A percentile compares a stretch with the other conserved stretches of the same genome.
Evolutionary conservation across 2,113 vertebrate species (phyloP).

Genomic region (Maylandia zebra): DNA sequence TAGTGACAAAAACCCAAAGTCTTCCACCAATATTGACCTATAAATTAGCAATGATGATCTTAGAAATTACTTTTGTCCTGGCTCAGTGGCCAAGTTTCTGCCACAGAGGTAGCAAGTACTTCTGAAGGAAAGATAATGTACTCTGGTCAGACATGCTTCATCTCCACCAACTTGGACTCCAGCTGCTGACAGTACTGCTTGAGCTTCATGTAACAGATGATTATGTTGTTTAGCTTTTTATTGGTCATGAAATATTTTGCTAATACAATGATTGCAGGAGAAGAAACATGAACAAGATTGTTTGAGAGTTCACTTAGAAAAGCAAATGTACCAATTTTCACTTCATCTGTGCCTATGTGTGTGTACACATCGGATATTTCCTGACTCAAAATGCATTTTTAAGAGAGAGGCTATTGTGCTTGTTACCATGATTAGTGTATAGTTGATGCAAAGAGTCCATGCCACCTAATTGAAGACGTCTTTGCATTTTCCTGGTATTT

Average conservation of each 20-base stretch:
- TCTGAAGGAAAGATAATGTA: not conserved
- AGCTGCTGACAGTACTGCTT: not conserved
- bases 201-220: not conserved
- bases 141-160: not conserved
- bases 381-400: not conserved
- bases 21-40: not conserved
- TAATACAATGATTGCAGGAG: not conserved
- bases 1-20: not conserved
- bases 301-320: not conserved
- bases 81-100: not conserved
- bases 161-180: not conserved
- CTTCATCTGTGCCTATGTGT: accelerated
- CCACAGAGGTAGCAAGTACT: not conserved
- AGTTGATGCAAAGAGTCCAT: not conserved
- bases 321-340: not conserved
- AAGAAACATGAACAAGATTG: not conserved
- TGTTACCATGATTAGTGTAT: not conserved
- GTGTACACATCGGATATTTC: not conserved
- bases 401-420: not conserved
- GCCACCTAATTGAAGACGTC: accelerated
- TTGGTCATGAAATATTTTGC: not conserved
- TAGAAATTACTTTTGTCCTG: not conserved
- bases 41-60: not conserved
- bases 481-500: not conserved
- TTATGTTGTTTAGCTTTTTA: not conserved